Evolutionary conservation across 92 coral and sea anemone species (phyloP).

Genomic region (Porites rus): DNA sequence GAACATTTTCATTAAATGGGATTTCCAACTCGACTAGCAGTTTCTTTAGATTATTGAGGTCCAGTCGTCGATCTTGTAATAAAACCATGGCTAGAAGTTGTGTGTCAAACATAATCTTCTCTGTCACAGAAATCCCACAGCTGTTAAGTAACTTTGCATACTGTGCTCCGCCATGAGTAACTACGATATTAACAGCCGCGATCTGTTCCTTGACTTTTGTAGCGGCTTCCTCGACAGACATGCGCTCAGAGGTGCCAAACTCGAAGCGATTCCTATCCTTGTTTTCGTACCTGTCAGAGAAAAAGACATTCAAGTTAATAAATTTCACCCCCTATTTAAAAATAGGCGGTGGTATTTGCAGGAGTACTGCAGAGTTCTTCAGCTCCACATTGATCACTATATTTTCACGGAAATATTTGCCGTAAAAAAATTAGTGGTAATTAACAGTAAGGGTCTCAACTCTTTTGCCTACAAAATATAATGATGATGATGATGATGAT

Average conservation of each 20-base stretch:
- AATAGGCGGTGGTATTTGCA: background rate
- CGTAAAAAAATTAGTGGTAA: too few species aligned
- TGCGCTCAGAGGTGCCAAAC: constrained; percentile 63
- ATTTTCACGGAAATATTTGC: too few species aligned
- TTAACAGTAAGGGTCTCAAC: too few species aligned
- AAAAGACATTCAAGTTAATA: too few species aligned
- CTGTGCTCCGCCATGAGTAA: constrained; percentile 58
- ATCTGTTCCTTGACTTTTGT: constrained; percentile 44
- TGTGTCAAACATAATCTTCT: constrained; percentile 68
- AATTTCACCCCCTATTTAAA: too few species aligned
- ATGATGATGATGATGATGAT: too few species aligned
- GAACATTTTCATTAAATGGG: constrained; percentile 23
- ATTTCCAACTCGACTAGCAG: constrained; percentile 50
- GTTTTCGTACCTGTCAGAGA: constrained; percentile 17
- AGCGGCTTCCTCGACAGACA: constrained; percentile 72
- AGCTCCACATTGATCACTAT: too few species aligned
- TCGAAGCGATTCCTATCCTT: constrained; percentile 59
- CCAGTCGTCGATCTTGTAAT: constrained; percentile 9
- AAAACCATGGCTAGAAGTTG: constrained; percentile 64
- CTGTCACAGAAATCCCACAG: constrained; percentile 22
- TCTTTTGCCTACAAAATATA: too few species aligned
- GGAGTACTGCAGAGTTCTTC: too few species aligned
- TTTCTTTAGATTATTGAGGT: constrained; percentile 43
- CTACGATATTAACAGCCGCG: constrained; percentile 43
- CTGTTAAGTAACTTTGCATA: constrained; percentile 48